Base-by-base conservation (phyloP, 2,797 vertebrate species). In the Poecile montanus region DNA sequence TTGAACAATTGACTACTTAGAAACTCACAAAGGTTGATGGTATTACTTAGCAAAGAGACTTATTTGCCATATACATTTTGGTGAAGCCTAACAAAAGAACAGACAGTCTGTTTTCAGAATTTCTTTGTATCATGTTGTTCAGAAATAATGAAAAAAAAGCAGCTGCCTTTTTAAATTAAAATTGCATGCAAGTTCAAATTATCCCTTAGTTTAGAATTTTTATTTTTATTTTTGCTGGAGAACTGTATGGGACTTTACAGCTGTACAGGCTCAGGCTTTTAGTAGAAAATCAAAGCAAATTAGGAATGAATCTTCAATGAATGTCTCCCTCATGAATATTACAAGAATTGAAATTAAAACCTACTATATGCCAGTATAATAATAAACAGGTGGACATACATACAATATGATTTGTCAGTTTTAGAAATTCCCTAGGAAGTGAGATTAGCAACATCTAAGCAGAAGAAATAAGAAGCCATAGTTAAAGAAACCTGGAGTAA, bases 61-160 rank as follows among this genome's bases (percentile, higher is more conserved):
- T 94, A 85, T 78, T 93, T 95, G 42, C 58, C 67, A 83, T 38
- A n/a, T 82, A 81, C 8, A 92, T 74, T 87, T 90, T 42, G 13
- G 47, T 13, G 61, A 85, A 25, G 53, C 74, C 36, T 81, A 89
- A 85, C 19, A 57, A 89, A 53, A 93, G 73, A 40, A 75, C 2
- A 80, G 44, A 76, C 7, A 73, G 8, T 26, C 40, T 10, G 2
- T 34, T 74, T 80, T 57, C n/a, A 82, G 62, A 94, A 66, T 22
- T 85, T 88, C 30, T 77, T 80, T 79, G 42, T 48, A 66, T 84
- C 30, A 63, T 9, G 11, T 27, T 93, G 70, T 89, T 94, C 67
- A 92, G 32, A 88, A 91, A 89, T 5, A 8, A 84, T 65, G 73
- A 76, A 76, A 45, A 11, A 66, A 62, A 0, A 2, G 42, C 15